These are phyloP conservation scores for Ceratina japonica DNA, from an alignment of 1,140 invertebrate species.

Conservation along the genomic window DNA sequence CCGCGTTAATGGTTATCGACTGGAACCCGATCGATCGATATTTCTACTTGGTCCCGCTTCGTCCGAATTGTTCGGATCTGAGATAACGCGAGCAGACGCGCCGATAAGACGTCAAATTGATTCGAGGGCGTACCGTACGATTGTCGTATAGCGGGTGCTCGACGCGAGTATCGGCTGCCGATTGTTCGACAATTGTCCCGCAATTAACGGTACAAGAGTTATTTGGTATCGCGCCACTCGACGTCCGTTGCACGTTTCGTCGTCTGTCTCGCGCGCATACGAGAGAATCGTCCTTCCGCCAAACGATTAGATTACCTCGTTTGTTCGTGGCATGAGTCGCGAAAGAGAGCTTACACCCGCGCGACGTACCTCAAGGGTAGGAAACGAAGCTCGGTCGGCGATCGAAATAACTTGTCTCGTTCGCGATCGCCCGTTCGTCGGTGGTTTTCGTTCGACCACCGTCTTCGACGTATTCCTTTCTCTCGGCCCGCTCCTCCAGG, in stretches of 20 bases:
- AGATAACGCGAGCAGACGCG: background rate
- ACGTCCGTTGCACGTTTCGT: constrained; percentile 1
- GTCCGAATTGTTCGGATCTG: background rate
- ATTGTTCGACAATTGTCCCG: background rate
- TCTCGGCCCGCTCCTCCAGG: constrained; percentile 46
- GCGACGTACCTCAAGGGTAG: constrained; percentile 5
- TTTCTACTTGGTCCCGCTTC: background rate
- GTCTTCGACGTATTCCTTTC: constrained; percentile 34
- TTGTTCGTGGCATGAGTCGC: background rate
- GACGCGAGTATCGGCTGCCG: constrained; percentile 9
- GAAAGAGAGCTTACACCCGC: background rate
- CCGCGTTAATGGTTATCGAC: background rate
- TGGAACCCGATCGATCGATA: background rate
- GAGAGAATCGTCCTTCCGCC: too few relatives aligned
- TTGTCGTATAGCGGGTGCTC: background rate
- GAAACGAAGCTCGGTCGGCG: constrained; percentile 7
- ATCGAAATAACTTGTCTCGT: constrained; percentile 2
- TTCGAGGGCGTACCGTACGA: background rate
- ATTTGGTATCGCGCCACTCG: constrained; percentile 6
- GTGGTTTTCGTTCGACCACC: background rate
- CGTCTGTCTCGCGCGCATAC: too few relatives aligned
- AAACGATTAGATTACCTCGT: background rate
- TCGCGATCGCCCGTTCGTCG: background rate
- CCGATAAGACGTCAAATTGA: constrained; percentile 21
- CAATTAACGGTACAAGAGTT: background rate